These are phyloP conservation scores for Serinus canaria DNA, from an alignment of 2,113 vertebrate genomes.

Conservation along the genomic window DNA sequence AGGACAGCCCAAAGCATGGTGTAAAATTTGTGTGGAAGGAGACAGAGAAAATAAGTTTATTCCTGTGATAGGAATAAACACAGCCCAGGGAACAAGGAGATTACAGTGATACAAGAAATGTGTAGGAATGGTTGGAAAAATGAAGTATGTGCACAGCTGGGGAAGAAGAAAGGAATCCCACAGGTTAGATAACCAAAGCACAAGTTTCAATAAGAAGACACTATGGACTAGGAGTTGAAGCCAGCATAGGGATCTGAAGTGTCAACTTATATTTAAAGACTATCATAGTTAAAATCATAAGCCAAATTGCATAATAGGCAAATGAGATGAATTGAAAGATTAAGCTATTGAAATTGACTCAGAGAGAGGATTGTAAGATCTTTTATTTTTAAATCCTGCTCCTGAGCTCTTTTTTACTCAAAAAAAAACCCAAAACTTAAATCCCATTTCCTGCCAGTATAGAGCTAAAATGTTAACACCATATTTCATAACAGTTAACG, in stretches of 20 bases:
- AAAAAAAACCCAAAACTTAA: background rate
- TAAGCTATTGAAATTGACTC: background rate
- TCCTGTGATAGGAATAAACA: background rate
- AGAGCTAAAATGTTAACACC: conserved; percentile 28
- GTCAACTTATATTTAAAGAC: background rate
- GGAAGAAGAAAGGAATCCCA: background rate
- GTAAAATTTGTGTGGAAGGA: background rate
- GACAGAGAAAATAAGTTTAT: background rate
- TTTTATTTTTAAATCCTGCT: background rate
- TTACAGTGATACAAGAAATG: background rate
- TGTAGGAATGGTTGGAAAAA: background rate
- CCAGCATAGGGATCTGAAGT: background rate
- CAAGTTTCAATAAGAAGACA: background rate
- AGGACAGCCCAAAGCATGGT: background rate
- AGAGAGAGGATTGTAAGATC: background rate
- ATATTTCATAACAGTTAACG: conserved; percentile 14
- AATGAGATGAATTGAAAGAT: background rate
- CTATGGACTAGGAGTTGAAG: background rate
- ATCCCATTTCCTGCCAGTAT: conserved; percentile 34
- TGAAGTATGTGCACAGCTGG: background rate
- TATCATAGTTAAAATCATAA: background rate
- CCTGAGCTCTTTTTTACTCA: background rate
- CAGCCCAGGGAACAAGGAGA: background rate
- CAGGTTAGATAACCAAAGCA: background rate
- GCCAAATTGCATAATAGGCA: background rate